Evolutionary conservation across 2,888 invertebrate genomes (phyloP).

Genomic region (Phymatocera aterrima): DNA sequence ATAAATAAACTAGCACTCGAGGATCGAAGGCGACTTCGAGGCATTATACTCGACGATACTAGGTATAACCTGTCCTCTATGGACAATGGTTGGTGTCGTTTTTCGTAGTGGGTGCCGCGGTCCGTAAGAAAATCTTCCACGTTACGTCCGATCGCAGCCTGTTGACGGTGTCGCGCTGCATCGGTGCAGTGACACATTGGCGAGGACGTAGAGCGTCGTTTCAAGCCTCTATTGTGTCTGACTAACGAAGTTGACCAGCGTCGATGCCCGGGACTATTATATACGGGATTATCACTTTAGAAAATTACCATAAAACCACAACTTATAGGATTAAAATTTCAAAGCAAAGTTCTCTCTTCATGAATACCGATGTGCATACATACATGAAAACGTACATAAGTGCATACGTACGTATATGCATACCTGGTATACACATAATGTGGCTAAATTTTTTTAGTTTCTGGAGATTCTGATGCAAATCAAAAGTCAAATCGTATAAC

Average conservation of each 20-base stretch:
- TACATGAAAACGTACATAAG: not conserved
- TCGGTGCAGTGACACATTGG: conserved; percentile 13
- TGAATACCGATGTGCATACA: not conserved
- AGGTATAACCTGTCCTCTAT: no score
- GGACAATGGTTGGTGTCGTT: not conserved
- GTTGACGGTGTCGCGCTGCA: no score
- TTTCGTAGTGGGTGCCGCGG: not conserved
- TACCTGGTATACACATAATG: not conserved
- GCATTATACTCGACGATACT: no score
- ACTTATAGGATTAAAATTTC: conserved; percentile 27
- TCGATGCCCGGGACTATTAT: conserved; percentile 8
- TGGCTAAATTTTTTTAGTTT: not conserved
- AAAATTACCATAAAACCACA: conserved; percentile 39
- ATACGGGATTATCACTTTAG: conserved; percentile 30
- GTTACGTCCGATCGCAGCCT: not conserved
- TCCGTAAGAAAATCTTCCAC: not conserved
- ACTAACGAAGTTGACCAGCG: conserved; percentile 20
- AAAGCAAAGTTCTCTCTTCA: not conserved
- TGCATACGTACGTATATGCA: no score
- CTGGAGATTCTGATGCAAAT: not conserved
- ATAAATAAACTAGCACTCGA: not conserved
- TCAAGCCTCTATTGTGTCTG: conserved; percentile 9
- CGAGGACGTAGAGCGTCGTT: conserved; percentile 32
- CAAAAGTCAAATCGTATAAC: not conserved
- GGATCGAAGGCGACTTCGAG: no score